These are phyloP conservation scores for Chymomyza amoena DNA, from an alignment of 2,888 invertebrate genomes.

Conservation along the genomic window DNA sequence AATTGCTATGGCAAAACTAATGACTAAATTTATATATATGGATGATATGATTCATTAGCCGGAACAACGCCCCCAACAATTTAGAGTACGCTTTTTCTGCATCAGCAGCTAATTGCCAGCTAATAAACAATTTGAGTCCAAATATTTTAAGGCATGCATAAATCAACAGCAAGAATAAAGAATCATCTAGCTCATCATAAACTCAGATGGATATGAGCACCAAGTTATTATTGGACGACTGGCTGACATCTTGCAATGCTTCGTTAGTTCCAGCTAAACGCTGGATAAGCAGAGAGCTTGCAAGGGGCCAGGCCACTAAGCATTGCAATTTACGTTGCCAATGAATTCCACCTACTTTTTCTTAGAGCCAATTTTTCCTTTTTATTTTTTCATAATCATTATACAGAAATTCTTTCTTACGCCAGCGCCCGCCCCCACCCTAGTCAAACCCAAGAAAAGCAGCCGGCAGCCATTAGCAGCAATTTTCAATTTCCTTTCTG, in stretches of 20 bases:
- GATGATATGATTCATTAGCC: constrained; percentile 1
- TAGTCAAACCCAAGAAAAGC: constrained; percentile 48
- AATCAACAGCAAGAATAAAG: constrained; percentile 39
- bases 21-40: not conserved
- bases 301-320: constrained; percentile 31
- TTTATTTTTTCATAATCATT: constrained; percentile 69
- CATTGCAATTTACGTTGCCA: constrained; percentile 58
- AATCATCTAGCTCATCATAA: not conserved
- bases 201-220: not conserved
- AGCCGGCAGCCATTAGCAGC: constrained; percentile 62
- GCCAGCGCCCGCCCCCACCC: not conserved
- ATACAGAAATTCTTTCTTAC: constrained; percentile 39
- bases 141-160: constrained; percentile 46
- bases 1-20: constrained; percentile 1
- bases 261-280: constrained; percentile 44
- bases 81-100: not conserved
- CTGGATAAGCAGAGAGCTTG: not conserved
- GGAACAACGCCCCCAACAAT: not conserved
- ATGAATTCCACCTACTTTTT: constrained; percentile 73
- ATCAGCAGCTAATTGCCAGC: constrained; percentile 31
- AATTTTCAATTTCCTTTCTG: constrained; percentile 78
- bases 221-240: not conserved
- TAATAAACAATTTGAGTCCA: constrained; percentile 35
- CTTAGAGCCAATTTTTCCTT: constrained; percentile 48
- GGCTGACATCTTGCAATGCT: constrained; percentile 37